Evolutionary conservation across 1,140 invertebrate genomes (phyloP).

Genomic region (Neodiprion lecontei): DNA sequence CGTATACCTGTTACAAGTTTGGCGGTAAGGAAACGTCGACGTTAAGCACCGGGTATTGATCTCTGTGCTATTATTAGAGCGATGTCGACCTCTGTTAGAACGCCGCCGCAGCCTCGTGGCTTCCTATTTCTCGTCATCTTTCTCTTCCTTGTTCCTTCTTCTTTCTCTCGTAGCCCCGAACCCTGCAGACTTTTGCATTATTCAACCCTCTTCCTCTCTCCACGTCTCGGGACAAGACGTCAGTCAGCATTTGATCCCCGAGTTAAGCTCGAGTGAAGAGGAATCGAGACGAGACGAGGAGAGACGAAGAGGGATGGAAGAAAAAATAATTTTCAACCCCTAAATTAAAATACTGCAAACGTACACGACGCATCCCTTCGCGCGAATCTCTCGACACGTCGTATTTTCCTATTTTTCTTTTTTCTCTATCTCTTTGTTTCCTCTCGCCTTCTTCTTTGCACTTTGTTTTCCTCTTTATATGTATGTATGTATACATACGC

Average conservation of each 20-base stretch:
- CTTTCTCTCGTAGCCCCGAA: neutral
- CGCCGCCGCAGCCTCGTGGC: slow-evolving; percentile 22
- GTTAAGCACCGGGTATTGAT: slow-evolving; percentile 40
- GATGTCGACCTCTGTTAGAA: slow-evolving; percentile 44
- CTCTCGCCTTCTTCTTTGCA: neutral
- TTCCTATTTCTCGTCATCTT: slow-evolving; percentile 28
- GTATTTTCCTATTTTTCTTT: neutral
- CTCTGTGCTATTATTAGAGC: slow-evolving; percentile 50
- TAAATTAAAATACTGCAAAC: no score
- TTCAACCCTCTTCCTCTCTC: no score
- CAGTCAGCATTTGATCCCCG: no score
- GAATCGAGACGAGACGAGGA: no score
- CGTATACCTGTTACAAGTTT: slow-evolving; percentile 2
- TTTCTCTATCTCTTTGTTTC: neutral
- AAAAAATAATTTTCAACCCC: no score
- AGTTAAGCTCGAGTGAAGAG: no score
- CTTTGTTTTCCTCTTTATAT: neutral
- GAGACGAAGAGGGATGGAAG: no score
- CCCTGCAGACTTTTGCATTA: neutral
- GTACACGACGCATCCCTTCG: no score
- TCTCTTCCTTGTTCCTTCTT: slow-evolving; percentile 9
- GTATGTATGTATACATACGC: no score
- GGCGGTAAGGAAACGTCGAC: slow-evolving; percentile 23
- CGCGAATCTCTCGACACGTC: neutral
- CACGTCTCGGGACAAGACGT: no score